Evolutionary conservation across 2,113 vertebrate genomes (phyloP), one percentile per base, ranked within the genome.

Genomic region (Channa maculata): DNA sequence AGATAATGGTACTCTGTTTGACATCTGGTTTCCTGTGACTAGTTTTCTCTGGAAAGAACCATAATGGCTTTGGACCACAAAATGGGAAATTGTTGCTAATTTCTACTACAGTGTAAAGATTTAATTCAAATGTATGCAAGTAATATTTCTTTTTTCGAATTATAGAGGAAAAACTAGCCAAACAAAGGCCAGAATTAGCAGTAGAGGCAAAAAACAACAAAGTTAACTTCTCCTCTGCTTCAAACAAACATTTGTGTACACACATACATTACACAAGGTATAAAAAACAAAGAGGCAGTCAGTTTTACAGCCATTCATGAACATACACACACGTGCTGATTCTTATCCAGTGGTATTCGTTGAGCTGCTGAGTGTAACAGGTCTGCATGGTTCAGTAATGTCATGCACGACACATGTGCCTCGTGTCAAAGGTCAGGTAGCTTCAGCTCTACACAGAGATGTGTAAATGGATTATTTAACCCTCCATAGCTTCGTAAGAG

Each of bases 301-400:
- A 41, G 39, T 41, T 41, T 41, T 50, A 67, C 62, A 63, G 51
- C 61, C 50, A 52, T 34, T 68, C 38, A 75, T 53, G 48, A 73
- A 74, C 38, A 54, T 34, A 24, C 24, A 64, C 50, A 60, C 59
- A 66, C 51, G 51, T 1, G 1, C 14, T 80, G 66, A 50, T 54
- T 75, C 43, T 88, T 83, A 87, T 88, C 73, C 82, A 80, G 70
- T 54, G 84, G 80, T 67, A 84, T 87, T 80, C 43, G n/a, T 66
- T 78, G 74, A 78, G 75, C 71, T 79, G 69, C 77, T 79, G 76
- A 77, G 80, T 79, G 77, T 85, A 79, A 89, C 85, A 91, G 86
- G 49, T 84, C 83, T 12, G 46, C 71, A 83, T 82, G 90, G 86
- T 89, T 80, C 66, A 73, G 77, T 75, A 15, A 37, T 82, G 68